Base-by-base conservation (phyloP, 2,113 vertebrate genomes). In the Stigmatopora nigra region DNA sequence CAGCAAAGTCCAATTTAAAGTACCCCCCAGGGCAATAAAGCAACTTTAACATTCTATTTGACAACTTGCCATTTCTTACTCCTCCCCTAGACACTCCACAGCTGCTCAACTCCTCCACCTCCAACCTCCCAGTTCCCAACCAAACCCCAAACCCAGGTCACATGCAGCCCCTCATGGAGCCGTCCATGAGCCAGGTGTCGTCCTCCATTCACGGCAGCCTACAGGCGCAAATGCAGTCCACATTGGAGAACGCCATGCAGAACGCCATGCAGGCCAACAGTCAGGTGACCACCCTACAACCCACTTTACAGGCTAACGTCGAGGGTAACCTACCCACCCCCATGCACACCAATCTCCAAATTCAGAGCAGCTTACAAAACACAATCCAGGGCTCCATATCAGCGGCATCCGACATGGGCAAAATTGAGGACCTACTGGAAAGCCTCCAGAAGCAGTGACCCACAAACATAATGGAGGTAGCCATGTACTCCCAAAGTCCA, bases 351-450 rank as follows among this genome's bases (percentile, higher is more conserved):
- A 82, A 64, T 67, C 78, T 87, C 20, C 78, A 82, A 72, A 82
- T 87, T 16, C 77, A 83, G 71, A 80, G 70, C 71, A 79, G 83
- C 80, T 68, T 87, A 64, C 85, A 86, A 77, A 87, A 79, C 71
- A 76, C 83, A 1, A 13, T 88, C 72, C 83, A 88, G 75, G 78
- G 79, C 0, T 80, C 84, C 1, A 78, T 87, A 78, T 77, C 83
- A 13, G 55, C 91, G 63, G 91, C 89, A 13, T 91, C 94, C 86
- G 93, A 89, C 65, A 95, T 95, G 65, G 93, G 95, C 87, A 98
- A 99, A 78, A 96, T 98, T 0, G 94, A 96, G 52, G 91, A 96
- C 72, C 89, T 98, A 80, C 91, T 99, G 10, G 96, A 96, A 80
- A 95, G 92, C 13, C 84, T 96, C 64, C 95, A 97, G 80, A 95